phyloP scores from a whole-genome alignment of 2,888 invertebrate species.

The Oxyscelio sp. region DNA sequence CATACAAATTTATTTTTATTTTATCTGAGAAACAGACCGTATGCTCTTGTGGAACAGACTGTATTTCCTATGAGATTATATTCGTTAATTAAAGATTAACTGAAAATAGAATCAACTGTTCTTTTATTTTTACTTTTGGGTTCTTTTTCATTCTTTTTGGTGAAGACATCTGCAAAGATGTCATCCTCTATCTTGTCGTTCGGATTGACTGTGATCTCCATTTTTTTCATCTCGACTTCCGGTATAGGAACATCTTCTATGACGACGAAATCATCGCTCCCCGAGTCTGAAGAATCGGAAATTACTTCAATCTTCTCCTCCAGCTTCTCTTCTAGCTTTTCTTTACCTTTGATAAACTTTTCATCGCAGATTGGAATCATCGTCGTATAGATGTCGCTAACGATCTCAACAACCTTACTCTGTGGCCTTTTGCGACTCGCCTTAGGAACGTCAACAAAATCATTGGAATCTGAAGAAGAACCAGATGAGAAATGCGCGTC shows the following conservation, averaged over 20 bases:
- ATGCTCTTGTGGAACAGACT: too few species aligned
- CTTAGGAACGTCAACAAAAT: conserved; percentile 63
- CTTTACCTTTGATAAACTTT: conserved; percentile 18
- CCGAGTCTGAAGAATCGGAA: conserved; percentile 76
- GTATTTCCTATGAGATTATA: too few species aligned
- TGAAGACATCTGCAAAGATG: conserved; percentile 93
- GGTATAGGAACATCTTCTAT: conserved; percentile 82
- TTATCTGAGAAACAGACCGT: too few species aligned
- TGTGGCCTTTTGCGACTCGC: not conserved
- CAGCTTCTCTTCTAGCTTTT: conserved; percentile 9
- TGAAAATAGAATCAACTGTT: too few species aligned
- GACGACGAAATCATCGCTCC: conserved; percentile 89
- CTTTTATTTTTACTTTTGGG: too few species aligned
- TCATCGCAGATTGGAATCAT: conserved; percentile 45
- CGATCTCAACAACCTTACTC: conserved; percentile 38
- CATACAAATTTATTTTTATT: too few species aligned
- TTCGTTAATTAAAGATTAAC: too few species aligned
- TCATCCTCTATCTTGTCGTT: conserved; percentile 89
- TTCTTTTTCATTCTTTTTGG: too few species aligned
- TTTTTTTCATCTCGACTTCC: conserved; percentile 26
- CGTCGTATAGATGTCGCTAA: conserved; percentile 51
- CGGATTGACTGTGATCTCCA: conserved; percentile 87
- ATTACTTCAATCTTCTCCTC: not conserved
- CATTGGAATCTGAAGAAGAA: conserved; percentile 71
- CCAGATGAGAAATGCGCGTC: conserved; percentile 56